Base-by-base conservation (phyloP, 35 echinoderm and acorn worm species). In the Lytechinus variegatus region DNA sequence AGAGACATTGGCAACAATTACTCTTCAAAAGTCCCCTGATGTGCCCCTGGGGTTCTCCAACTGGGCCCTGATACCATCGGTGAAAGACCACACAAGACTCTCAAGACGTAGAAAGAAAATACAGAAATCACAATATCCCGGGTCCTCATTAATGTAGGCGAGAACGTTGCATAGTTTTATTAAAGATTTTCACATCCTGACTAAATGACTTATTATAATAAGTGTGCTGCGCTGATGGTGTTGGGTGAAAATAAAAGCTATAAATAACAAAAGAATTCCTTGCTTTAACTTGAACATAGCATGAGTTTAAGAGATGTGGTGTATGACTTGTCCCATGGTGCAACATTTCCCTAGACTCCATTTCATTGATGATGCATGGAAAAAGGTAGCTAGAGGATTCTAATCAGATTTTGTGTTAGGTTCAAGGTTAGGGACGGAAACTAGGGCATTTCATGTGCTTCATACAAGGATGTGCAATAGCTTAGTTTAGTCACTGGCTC, bases 1-100 rank as follows among this genome's bases (percentile, higher is more conserved):
- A 79, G 2, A 8, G n/a, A 79, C 19, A 24, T 79, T 79, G 66
- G 66, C 66, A 79, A 79, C 66, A 79, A 79, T 79, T 79, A 79
- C 7, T 79, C 16, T 79, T 24, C 66, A 79, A 79, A 79, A 79
- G 66, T 79, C 66, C 66, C 66, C 66, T 79, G 66, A 79, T 79
- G 66, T 24, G 66, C 7, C 66, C 66, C 16, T 79, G 66, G 66
- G 21, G 66, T 79, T 79, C 66, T 79, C 4, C 66, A 79, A 79
- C 66, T 79, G 66, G 19, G 66, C 66, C n/a, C n/a, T 16, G 66
- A 79, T 79, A 79, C 66, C 66, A 79, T 4, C 19, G 66, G 66
- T 79, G 66, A 79, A 79, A 79, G 66, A 79, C 66, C 66, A 79
- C 66, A 79, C 66, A 79, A 79, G 66, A 79, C 66, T 79, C 19